phyloP scores from a whole-genome alignment of 2,888 invertebrate species.

The Helobdella robusta region DNA sequence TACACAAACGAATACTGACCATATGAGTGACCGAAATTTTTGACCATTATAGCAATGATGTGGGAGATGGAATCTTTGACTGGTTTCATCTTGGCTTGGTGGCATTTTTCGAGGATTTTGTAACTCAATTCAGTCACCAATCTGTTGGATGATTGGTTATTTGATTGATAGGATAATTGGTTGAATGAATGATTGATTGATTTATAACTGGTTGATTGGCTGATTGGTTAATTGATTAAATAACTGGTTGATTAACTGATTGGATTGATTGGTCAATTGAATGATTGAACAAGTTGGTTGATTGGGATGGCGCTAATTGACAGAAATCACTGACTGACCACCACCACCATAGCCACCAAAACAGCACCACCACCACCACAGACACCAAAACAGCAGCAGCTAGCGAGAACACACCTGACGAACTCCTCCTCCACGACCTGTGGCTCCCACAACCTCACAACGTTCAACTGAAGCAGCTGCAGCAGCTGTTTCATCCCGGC shows the following conservation, averaged over 20 bases:
- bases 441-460: slow-evolving; percentile 70
- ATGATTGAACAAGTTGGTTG: neutral
- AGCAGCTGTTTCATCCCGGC: slow-evolving; percentile 60
- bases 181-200: too few species aligned
- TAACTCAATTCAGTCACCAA: slow-evolving; percentile 67
- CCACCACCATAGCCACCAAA: neutral
- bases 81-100: slow-evolving; percentile 54
- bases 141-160: slow-evolving; percentile 48
- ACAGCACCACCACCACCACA: neutral
- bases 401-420: slow-evolving; percentile 59
- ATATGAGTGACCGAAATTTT: slow-evolving; percentile 70
- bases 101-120: slow-evolving; percentile 53
- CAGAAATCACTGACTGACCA: neutral
- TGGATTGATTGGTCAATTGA: neutral
- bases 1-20: slow-evolving; percentile 44
- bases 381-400: neutral
- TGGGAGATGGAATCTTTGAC: slow-evolving; percentile 65
- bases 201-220: neutral
- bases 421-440: slow-evolving; percentile 73
- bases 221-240: neutral
- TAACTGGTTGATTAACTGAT: neutral
- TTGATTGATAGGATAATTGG: neutral
- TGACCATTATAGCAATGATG: slow-evolving; percentile 70
- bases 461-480: slow-evolving; percentile 61
- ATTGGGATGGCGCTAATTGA: neutral